phyloP scores from a whole-genome alignment of 2,888 invertebrate species.

The Drosophila heteroneura region DNA sequence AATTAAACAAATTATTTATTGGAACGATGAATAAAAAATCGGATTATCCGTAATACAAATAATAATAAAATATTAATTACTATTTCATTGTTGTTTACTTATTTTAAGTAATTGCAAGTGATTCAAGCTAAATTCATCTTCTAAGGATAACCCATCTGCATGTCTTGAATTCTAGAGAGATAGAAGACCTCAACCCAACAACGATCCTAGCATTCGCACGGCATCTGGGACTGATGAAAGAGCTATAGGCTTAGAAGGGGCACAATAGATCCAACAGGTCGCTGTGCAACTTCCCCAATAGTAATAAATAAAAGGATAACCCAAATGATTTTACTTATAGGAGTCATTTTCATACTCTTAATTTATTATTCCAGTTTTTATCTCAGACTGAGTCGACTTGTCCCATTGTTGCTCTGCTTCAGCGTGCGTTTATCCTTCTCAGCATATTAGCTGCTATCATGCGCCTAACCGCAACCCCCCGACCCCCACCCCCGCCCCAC shows the following conservation, averaged over 20 bases:
- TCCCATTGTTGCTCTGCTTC: constrained; percentile 43
- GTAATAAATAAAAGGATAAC: too few relatives aligned
- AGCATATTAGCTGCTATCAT: constrained; percentile 81
- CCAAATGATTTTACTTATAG: not conserved
- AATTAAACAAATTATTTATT: not conserved
- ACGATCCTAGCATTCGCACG: too few relatives aligned
- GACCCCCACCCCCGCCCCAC: not conserved
- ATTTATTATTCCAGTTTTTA: not conserved
- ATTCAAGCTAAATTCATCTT: not conserved
- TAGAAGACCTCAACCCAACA: too few relatives aligned
- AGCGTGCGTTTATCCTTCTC: constrained; percentile 68
- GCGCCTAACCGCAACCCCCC: constrained; percentile 76
- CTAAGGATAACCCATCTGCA: not conserved
- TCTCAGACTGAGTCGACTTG: not conserved
- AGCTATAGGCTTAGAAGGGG: too few relatives aligned
- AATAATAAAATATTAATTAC: not conserved
- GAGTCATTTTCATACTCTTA: not conserved
- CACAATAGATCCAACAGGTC: too few relatives aligned
- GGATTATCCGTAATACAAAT: not conserved
- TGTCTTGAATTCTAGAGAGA: too few relatives aligned
- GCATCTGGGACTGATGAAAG: too few relatives aligned
- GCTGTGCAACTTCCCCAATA: too few relatives aligned
- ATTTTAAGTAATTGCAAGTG: not conserved
- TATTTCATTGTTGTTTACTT: not conserved
- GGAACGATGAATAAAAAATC: not conserved